Base-by-base conservation (phyloP, 2,888 invertebrate species). In the Philhelius pedissequus region DNA sequence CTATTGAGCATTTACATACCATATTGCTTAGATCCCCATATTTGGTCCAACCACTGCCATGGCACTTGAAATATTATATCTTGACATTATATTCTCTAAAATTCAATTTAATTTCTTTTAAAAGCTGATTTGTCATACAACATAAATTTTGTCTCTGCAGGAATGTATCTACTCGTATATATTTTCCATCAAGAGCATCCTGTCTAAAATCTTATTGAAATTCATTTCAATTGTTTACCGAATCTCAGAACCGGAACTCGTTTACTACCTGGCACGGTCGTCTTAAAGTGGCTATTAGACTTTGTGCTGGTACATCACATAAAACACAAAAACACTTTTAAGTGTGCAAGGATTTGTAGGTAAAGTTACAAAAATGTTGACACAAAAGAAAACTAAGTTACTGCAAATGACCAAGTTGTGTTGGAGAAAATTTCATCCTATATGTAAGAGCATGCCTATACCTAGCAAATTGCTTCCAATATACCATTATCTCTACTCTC, bases 361-460 rank as follows among this genome's bases (percentile, higher is more conserved):
- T n/a, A 20, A 73, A 58, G 66, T 52, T 60, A 45, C 35, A 60
- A 58, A 73, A 79, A 60, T 60, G 66, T 48, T 18, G 20, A 64
- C 64, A 45, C 48, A 45, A 64, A 30, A 48, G 45, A 48, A 45
- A 3, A 45, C 9, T n/a, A 9, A 4, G 8, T 22, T 25, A 32
- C 7, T 20, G 18, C 27, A 58, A 43, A 62, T 62, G 40, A 62
- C 27, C 60, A 62, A 62, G 11, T 43, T 62, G 13, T 35, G 58
- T 38, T 22, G 22, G 8, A 38, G 22, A n/a, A 15, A 18, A 56
- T 35, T n/a, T 22, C n/a, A n/a, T n/a, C n/a, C 5, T 45, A 13
- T 45, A 13, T 11, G 4, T 40, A 38, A 6, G 6, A 2, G 30
- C 30, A 18, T 5, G 30, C 30, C 13, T 5, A 35, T 35, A 4